Base-by-base conservation (phyloP, 2,888 invertebrate species). In the Drosophila colorata region DNA sequence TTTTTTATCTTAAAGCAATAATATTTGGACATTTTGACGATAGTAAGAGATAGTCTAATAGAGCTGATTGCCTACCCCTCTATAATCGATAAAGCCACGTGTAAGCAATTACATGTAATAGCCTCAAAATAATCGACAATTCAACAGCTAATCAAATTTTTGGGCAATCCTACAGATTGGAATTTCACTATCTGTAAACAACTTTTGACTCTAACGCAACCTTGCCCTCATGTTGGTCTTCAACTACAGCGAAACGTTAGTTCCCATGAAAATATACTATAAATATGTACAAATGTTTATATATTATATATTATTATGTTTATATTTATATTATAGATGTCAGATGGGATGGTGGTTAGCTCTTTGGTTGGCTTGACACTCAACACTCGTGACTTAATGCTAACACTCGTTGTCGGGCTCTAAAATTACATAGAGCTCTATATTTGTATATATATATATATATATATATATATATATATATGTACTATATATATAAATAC, bases 151-250 rank as follows among this genome's bases (percentile, higher is more conserved):
- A 47, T n/a, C 31, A 31, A 0, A 31, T 31, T 31, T 43, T 31
- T 18, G 43, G 14, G 43, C 53, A 53, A 40, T 63, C 20, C 33
- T 13, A 60, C 6, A 60, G 31, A 31, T 14, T 14, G 3, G 2
- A 23, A 28, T 35, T 28, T 25, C 56, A 28, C n/a, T 28, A 61
- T 61, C 37, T 44, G 44, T 38, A 38, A 60, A 60, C 47, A 41
- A 63, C 7, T 63, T 61, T 63, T 33, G 63, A 63, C 63, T 41
- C 33, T 47, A 47, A 61, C 47, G 40, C 40, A 61, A 41, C 61
- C 63, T 61, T 63, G 63, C 11, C 23, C 49, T 14, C 35, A 23
- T 46, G 46, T 44, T 35, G 52, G 18, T 51, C 51, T 61, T 58
- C 23, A 16, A 18, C 44, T 43, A 37, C 52, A 38, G 6, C 16